Base-by-base conservation (phyloP, 2,113 vertebrate species). In the Tricholaema leucomelas region DNA sequence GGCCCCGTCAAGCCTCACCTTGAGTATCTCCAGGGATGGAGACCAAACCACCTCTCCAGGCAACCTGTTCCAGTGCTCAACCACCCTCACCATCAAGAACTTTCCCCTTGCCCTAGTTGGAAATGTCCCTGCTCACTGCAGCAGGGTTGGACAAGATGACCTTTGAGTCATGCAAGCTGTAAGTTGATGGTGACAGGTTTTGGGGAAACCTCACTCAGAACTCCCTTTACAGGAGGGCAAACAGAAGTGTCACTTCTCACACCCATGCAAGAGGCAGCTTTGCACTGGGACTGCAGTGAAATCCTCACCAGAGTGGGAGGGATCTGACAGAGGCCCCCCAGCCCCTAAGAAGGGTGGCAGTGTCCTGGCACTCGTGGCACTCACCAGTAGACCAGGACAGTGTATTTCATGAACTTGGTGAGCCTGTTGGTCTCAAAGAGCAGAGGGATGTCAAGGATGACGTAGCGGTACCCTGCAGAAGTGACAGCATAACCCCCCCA, bases 371-470 rank as follows among this genome's bases (percentile, higher is more conserved):
- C n/a, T 15, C 4, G 3, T 9, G 58, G 78, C 81, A 90, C 96
- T 99, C 95, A 99, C 99, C 99, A 99, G 96, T 99, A 99, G 24
- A 99, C 99, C 46, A 99, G 96, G 7, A 99, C 98, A 0, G 98
- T 99, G 96, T 98, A 98, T 87, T 98, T 99, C 94, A 99, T 98
- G 85, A 99, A 98, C 94, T 95, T 98, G 35, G 98, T 98, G 92
- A 99, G 90, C 2, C 97, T 97, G 18, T 96, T 97, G 69, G 98
- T 98, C 97, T 99, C 99, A 5, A 99, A 99, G 40, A 99, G 98
- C 91, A 99, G 98, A 4, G 99, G 99, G 76, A 99, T 98, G 77
- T 99, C 99, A 15, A 99, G 98, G 93, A 99, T 98, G 76, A 99
- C 98, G 0, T 99, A 99, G 75, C 98, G 98, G 84, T 99, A 98